Conservation (phyloP, 2,888 invertebrate species). For the Crocallis elinguaria region DNA sequence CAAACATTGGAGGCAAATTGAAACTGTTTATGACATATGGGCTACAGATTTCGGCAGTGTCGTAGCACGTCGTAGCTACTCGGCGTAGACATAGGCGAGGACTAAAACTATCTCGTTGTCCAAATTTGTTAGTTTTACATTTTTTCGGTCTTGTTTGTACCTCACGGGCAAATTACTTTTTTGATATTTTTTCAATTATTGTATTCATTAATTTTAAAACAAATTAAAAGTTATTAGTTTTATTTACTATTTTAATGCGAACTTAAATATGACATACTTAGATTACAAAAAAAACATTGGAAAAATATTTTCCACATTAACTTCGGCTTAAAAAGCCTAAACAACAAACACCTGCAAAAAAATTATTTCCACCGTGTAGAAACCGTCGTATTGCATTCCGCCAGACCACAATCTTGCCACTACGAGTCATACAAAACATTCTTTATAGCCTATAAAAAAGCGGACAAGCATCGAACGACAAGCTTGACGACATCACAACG, state of each 20-base stretch:
- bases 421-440: slow-evolving; percentile 33
- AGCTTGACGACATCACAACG: slow-evolving; percentile 50
- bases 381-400: background rate
- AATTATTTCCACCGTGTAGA: background rate
- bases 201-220: no score
- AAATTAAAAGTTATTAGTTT: no score
- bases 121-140: background rate
- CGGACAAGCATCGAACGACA: slow-evolving; percentile 37
- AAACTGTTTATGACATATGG: slow-evolving; percentile 18
- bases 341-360: background rate
- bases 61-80: slow-evolving; percentile 19
- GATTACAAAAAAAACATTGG: no score
- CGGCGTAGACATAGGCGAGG: slow-evolving; percentile 6
- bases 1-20: slow-evolving; percentile 23
- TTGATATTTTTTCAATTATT: no score
- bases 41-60: slow-evolving; percentile 15
- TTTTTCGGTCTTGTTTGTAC: no score
- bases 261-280: no score
- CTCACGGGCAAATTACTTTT: no score
- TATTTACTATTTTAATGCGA: no score
- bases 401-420: slow-evolving; percentile 15
- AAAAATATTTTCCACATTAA: no score
- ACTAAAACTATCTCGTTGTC: background rate
- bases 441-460: slow-evolving; percentile 41
- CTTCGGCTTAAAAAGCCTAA: background rate